Base-by-base conservation (phyloP, 2,888 invertebrate genomes). In the Plemyria rubiginata region DNA sequence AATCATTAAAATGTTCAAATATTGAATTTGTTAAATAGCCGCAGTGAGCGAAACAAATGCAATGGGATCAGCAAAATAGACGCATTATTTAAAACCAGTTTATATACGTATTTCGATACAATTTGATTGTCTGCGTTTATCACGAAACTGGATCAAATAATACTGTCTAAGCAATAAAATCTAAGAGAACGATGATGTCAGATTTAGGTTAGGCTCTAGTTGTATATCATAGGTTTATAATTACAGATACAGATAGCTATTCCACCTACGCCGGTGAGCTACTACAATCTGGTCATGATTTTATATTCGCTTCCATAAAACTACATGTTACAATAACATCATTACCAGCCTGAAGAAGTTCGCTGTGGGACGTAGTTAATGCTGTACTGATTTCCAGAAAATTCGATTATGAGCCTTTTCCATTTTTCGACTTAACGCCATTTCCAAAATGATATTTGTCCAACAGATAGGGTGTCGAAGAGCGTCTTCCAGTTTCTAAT, bases 151-250 rank as follows among this genome's bases (percentile, higher is more conserved):
- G 62, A 49, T 68, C 50, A 55, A 66, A 66, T 55, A 60, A 62
- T 65, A 68, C 67, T 54, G 66, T 67, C 57, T 54, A 58, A 67
- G 58, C 57, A 67, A 68, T 69, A 66, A 68, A 51, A 65, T 57
- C 58, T 58, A 51, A 56, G 48, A 28, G 22, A 54, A 50, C 54
- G 49, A 68, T 67, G 46, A 68, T 67, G 49, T 65, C 66, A 65
- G 54, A 56, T 66, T 65, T 41, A 43, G 53, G 36, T 40, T 51
- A 59, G n/a, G 49, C 7, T 45, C 51, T 41, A 58, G 36, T 57
- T 63, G n/a, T 45, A 58, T 43, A 36, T 3, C 36, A 38, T 38
- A 38, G 36, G 36, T 38, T 38, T 38, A 11, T 38, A 38, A 38
- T 11, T 38, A 11, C 11, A 38, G 36, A 38, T 38, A 38, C 11